Percentiles rank a stretch among this genome's conserved stretches.
Evolutionary conservation across 2,888 invertebrate species (phyloP).

Genomic region (Chrysomela aeneicollis): DNA sequence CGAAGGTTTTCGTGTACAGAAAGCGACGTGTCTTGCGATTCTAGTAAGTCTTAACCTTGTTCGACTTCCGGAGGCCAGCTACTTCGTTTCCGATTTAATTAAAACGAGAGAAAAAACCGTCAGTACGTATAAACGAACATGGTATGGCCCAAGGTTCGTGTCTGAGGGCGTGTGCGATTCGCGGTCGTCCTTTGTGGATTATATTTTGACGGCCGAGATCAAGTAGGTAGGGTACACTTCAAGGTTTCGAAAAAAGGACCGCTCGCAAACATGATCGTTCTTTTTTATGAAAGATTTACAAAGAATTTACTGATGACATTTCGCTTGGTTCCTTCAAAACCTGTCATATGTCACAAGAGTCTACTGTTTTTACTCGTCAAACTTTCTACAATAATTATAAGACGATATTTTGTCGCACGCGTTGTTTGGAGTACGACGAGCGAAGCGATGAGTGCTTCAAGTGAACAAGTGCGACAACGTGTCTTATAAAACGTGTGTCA

Average conservation of each 20-base stretch:
- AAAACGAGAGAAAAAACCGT: constrained; percentile 42
- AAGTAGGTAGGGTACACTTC: background rate
- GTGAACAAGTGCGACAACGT: too few relatives aligned
- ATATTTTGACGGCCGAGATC: background rate
- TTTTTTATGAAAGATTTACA: too few relatives aligned
- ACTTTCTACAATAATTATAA: too few relatives aligned
- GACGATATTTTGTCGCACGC: too few relatives aligned
- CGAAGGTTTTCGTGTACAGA: background rate
- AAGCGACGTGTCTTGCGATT: constrained; percentile 21
- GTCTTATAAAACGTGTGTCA: too few relatives aligned
- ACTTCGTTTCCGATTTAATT: constrained; percentile 57
- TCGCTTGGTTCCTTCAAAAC: too few relatives aligned
- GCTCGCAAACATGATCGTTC: background rate
- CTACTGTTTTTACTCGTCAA: too few relatives aligned
- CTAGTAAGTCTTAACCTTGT: constrained; percentile 49
- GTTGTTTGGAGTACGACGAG: too few relatives aligned
- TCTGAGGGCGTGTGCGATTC: constrained; percentile 1
- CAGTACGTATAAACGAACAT: constrained; percentile 35
- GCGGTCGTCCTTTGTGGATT: background rate
- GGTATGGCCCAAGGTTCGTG: constrained; percentile 31
- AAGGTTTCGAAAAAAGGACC: background rate
- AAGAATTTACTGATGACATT: too few relatives aligned
- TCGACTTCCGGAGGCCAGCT: constrained; percentile 57
- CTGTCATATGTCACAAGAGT: too few relatives aligned
- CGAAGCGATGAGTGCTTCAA: too few relatives aligned